Base-by-base conservation (phyloP, 2,113 vertebrate species). In the Ptilonorhynchus violaceus region DNA sequence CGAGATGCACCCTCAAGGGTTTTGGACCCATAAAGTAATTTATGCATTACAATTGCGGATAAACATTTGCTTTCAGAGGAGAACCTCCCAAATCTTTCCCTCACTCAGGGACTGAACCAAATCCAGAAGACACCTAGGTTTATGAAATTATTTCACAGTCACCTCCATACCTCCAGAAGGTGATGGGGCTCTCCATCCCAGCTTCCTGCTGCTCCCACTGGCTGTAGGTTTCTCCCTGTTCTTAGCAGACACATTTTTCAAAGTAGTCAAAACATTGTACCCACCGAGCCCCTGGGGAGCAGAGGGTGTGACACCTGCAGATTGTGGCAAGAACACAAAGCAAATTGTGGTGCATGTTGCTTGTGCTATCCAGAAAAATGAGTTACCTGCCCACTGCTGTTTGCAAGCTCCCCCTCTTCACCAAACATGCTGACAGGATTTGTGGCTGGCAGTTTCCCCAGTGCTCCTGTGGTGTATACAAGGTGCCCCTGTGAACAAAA, bases 221-320 rank as follows among this genome's bases (percentile, higher is more conserved):
- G 4, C 72, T 83, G 25, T 58, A 37, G 25, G 73, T 89, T 80
- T 77, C 55, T 69, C 28, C 20, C 27, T 52, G 30, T 63, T 22
- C 11, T 20, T 39, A 42, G 14, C 1, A 2, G 7, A 16, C 15
- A 9, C 9, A 20, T 41, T 70, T 44, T 68, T 60, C 31, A n/a
- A 69, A 64, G 49, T 1, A 64, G 16, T 39, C 30, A 60, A 78
- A 88, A 33, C 33, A 31, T 12, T 23, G 15, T 0, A 1, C 23
- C 35, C 35, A 79, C 25, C 1, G 2, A 56, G 16, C 14, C 79
- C 30, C 30, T 53, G 44, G 21, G 37, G 28, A 67, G 44, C 60
- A 70, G 50, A 47, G 23, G 7, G 8, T 2, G 1, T 23, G 28
- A 55, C 0, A 10, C 11, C 39, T 42, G 12, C 0, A 0, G 35